phyloP scores from a whole-genome alignment of 2,888 invertebrate genomes.

The Tetrapedia diversipes region DNA sequence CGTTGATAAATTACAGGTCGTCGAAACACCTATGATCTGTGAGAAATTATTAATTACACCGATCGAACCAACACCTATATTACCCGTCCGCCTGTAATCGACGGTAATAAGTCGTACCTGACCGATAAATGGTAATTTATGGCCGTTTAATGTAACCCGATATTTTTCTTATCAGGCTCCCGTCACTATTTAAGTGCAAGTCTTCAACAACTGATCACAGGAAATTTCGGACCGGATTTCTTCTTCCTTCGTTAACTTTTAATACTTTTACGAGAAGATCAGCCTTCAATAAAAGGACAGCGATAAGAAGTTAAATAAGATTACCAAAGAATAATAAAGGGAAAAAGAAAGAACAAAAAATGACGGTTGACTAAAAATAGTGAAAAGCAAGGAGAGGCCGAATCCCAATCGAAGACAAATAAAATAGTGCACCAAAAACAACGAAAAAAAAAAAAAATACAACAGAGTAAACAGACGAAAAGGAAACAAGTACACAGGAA shows the following conservation, averaged over 20 bases:
- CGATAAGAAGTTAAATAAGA: background rate
- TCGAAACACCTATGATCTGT: background rate
- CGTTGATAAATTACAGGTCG: slow-evolving; percentile 7
- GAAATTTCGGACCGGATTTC: slow-evolving; percentile 24
- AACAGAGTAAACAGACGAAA: background rate
- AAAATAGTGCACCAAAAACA: background rate
- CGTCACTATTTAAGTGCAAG: slow-evolving; percentile 8
- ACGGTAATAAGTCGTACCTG: slow-evolving; percentile 11
- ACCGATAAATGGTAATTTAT: slow-evolving; percentile 44
- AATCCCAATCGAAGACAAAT: background rate
- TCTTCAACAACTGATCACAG: background rate
- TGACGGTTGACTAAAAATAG: too few relatives aligned
- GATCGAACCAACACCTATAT: slow-evolving; percentile 14
- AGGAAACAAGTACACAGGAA: background rate
- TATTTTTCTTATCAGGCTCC: slow-evolving; percentile 41
- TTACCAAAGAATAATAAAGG: background rate
- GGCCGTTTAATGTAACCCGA: slow-evolving; percentile 33
- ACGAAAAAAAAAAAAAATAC: slow-evolving; percentile 8
- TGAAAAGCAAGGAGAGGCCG: background rate
- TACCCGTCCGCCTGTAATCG: slow-evolving; percentile 19
- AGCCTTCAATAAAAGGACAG: slow-evolving; percentile 21
- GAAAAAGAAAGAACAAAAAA: too few relatives aligned
- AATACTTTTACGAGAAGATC: slow-evolving; percentile 22
- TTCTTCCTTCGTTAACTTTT: slow-evolving; percentile 5
- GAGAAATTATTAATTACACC: slow-evolving; percentile 47